These are phyloP conservation scores for Lepidurus arcticus DNA, from an alignment of 1,140 invertebrate genomes.

Conservation along the genomic window DNA sequence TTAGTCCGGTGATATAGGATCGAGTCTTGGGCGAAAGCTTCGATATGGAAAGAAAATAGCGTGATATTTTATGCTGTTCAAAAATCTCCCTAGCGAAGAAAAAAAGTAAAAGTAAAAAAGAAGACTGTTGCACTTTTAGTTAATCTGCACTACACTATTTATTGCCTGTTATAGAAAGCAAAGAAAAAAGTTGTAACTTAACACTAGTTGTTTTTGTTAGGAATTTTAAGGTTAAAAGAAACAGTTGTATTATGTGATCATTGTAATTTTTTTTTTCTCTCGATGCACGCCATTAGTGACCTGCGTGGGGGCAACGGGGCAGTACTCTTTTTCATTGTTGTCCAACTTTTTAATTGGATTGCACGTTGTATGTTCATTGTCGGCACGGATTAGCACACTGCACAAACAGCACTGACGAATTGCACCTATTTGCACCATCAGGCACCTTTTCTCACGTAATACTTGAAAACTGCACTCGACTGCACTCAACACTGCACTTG, in stretches of 20 bases:
- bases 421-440: neutral
- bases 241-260: neutral
- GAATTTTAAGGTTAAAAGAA: no score
- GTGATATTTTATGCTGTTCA: no score
- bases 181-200: no score
- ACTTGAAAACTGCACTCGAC: neutral
- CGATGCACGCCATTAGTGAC: constrained; percentile 17
- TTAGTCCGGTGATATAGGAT: no score
- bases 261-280: neutral
- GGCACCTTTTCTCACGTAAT: neutral
- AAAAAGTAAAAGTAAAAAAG: neutral
- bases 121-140: neutral
- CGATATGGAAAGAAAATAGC: no score
- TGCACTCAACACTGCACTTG: neutral
- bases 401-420: neutral
- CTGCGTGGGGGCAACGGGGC: constrained; percentile 2
- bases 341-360: neutral
- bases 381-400: constrained; percentile 17
- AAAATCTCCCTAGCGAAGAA: no score
- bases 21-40: no score
- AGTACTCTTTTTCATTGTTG: neutral
- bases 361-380: neutral
- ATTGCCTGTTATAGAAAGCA: neutral
- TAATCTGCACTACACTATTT: neutral
- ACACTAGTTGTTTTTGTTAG: no score